A percentile compares a stretch with the other conserved stretches of the same genome.
These are phyloP conservation scores for Chlorops oryzae DNA, from an alignment of 1,140 invertebrate genomes.

Conservation along the genomic window DNA sequence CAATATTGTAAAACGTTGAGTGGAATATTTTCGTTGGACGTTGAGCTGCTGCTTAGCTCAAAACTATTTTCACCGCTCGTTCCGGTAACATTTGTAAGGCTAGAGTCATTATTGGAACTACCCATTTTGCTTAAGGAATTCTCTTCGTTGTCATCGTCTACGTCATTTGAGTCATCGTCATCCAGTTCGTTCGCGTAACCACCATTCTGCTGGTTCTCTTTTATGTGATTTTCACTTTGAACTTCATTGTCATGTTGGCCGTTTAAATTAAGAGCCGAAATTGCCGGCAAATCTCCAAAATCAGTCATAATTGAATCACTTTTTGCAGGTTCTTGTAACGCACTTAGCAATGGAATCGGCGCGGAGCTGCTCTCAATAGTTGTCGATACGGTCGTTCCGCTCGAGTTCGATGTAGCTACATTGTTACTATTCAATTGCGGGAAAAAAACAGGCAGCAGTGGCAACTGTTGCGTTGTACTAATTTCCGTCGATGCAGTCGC, in stretches of 20 bases:
- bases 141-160: conserved; percentile 17
- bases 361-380: background rate
- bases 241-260: conserved; percentile 7
- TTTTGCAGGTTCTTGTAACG: background rate
- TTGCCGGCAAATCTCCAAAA: conserved; percentile 27
- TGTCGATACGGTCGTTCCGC: background rate
- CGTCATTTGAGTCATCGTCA: conserved; percentile 1
- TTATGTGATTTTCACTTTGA: background rate
- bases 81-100: conserved; percentile 39
- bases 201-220: background rate
- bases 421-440: background rate
- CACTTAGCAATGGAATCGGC: conserved; percentile 1
- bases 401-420: background rate
- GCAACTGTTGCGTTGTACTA: conserved; percentile 1
- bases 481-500: conserved; percentile 4
- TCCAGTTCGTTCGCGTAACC: background rate
- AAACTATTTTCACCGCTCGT: conserved; percentile 46
- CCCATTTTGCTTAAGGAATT: conserved; percentile 32
- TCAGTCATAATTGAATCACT: background rate
- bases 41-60: conserved; percentile 36
- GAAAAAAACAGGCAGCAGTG: no score
- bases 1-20: background rate
- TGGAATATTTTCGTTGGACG: conserved; percentile 43
- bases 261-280: conserved; percentile 39
- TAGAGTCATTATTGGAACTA: conserved; percentile 42